Conservation (phyloP, 2,113 vertebrate species). For the Panthera leo region DNA sequence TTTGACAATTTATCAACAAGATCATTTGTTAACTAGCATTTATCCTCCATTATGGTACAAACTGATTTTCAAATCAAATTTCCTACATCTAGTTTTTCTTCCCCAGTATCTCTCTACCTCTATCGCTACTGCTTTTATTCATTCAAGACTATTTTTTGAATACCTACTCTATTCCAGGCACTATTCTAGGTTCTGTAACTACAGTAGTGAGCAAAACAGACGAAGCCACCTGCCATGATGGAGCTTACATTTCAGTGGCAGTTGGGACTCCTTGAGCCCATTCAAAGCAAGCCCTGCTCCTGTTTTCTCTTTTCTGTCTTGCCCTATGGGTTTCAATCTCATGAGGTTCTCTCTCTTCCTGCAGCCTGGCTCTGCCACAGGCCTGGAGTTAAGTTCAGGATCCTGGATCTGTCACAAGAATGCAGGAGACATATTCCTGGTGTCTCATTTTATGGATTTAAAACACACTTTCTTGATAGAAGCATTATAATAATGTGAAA, state of each 20-base stretch:
- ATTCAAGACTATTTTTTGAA: background rate
- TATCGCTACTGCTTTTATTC: background rate
- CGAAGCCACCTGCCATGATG: background rate
- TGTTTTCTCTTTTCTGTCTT: background rate
- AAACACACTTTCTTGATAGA: background rate
- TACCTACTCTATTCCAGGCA: background rate
- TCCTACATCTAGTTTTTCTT: background rate
- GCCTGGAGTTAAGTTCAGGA: background rate
- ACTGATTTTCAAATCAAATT: background rate
- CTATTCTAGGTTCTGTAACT: background rate
- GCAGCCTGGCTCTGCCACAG: background rate
- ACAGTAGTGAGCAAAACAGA: background rate
- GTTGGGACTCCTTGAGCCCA: background rate
- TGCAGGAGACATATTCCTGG: background rate
- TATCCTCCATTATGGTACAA: background rate
- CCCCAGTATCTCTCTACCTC: background rate
- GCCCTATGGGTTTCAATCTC: background rate
- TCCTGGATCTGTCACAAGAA: background rate
- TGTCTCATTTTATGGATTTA: background rate
- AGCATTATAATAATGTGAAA: conserved; percentile 1
- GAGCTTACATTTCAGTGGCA: background rate
- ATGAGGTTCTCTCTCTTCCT: background rate
- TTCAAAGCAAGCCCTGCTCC: fast-evolving
- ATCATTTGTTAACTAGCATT: background rate
- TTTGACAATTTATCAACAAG: background rate